Base-by-base conservation (phyloP, 35 echinoderm and acorn worm genomes). In the Stichopus chloronotus region DNA sequence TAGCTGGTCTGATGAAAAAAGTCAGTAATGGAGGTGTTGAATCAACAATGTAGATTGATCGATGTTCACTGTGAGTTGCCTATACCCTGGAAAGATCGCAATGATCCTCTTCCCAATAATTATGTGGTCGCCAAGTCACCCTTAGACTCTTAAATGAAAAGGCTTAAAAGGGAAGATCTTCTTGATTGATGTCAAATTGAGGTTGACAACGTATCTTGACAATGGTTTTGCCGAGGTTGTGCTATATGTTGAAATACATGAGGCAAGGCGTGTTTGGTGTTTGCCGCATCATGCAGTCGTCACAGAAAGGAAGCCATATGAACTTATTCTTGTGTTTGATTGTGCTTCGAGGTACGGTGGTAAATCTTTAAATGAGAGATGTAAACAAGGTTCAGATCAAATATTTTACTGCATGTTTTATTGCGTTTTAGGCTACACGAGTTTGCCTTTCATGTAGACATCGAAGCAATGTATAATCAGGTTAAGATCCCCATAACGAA, bases 231-330 rank as follows among this genome's bases (percentile, higher is more conserved):
- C 21, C 21, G 76, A 24, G 76, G 76, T 78, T n/a, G 76, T 78
- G 76, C 76, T 19, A 78, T 19, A 78, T 78, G 12, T 20, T 21
- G 76, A 78, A 78, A 78, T 78, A 78, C 76, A 78, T 78, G 21
- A 11, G 21, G 76, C 76, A 78, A 78, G n/a, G 76, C 76, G 76
- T 78, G 65, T 87, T 20, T 93, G 92, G 92, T 87, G 72, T 60
- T 54, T 93, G 25, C 92, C 92, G 6, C 92, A 93, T 59, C 92
- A 93, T 77, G 23, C 79, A 22, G 82, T 93, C 12, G 63, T 14
- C 12, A 83, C 22, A 65, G 57, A 83, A 14, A 86, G 54, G 57
- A 93, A 93, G 52, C 81, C 92, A 77, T 61, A 24, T 22, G 72
- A 93, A 57, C 22, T 71, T 56, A 59, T 81, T 13, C 14, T 93